These are phyloP conservation scores for Philonicus albiceps DNA, from an alignment of 2,888 invertebrate genomes.

Conservation along the genomic window DNA sequence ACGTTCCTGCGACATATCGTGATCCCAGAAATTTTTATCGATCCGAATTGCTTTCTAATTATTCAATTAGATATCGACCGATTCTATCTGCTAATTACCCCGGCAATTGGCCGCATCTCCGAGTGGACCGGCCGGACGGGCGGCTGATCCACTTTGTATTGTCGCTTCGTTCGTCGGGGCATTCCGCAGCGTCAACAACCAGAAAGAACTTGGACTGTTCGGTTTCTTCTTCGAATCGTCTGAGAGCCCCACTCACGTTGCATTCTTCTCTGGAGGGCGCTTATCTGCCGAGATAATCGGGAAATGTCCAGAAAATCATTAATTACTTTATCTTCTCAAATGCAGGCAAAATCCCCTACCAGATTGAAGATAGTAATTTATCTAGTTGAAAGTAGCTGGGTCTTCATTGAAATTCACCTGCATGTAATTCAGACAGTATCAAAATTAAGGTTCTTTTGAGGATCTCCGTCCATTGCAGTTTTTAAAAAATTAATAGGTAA, in stretches of 20 bases:
- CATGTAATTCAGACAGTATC: neutral
- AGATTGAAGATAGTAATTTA: neutral
- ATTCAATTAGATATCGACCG: neutral
- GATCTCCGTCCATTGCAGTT: neutral
- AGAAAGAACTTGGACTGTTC: neutral
- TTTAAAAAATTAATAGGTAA: neutral
- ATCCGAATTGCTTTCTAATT: slow-evolving; percentile 9
- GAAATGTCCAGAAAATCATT: neutral
- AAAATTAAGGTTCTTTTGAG: neutral
- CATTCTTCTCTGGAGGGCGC: neutral
- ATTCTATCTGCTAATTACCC: neutral
- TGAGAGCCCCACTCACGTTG: neutral
- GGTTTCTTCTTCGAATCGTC: neutral
- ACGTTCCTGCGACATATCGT: neutral
- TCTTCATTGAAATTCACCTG: neutral
- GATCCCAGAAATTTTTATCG: neutral
- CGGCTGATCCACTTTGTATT: neutral
- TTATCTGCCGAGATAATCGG: neutral
- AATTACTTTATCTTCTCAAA: neutral
- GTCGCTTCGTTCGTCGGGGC: neutral
- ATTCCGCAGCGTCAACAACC: neutral
- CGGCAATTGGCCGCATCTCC: neutral
- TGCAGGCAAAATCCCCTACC: neutral
- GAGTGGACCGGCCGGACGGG: neutral
- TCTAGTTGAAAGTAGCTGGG: neutral